Evolutionary conservation across 1,140 invertebrate species (phyloP).

Genomic region (Ridgeia piscesae): DNA sequence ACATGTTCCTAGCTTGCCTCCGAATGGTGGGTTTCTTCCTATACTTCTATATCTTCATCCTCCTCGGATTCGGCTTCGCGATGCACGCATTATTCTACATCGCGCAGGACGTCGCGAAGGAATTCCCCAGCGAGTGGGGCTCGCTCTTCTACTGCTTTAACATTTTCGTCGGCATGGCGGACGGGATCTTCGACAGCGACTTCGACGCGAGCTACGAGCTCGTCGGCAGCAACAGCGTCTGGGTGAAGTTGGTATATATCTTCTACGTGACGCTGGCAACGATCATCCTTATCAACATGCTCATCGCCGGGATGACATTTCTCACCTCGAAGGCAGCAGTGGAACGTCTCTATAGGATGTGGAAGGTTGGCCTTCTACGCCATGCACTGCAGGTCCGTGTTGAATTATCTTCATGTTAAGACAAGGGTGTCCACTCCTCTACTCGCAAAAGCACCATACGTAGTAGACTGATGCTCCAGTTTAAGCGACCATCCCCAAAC

Average conservation of each 20-base stretch:
- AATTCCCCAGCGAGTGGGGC: slow-evolving; percentile 8
- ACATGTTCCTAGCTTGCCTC: too few relatives aligned
- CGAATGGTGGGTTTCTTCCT: slow-evolving; percentile 30
- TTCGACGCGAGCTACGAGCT: slow-evolving; percentile 24
- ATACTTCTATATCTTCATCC: slow-evolving; percentile 28
- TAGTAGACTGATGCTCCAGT: too few relatives aligned
- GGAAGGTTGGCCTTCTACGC: slow-evolving; percentile 27
- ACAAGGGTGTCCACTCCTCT: too few relatives aligned
- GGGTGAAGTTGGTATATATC: slow-evolving; percentile 25
- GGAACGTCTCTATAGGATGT: slow-evolving; percentile 18
- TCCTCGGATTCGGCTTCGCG: slow-evolving; percentile 29
- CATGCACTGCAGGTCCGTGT: slow-evolving; percentile 20
- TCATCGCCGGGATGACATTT: slow-evolving; percentile 33
- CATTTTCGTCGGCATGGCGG: slow-evolving; percentile 29
- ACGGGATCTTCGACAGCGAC: slow-evolving; percentile 22
- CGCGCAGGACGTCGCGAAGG: slow-evolving; percentile 10
- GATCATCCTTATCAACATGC: slow-evolving; percentile 31
- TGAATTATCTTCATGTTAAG: too few relatives aligned
- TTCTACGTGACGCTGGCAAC: slow-evolving; percentile 28
- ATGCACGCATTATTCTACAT: slow-evolving; percentile 29
- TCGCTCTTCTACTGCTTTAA: slow-evolving; percentile 31
- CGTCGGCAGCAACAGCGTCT: slow-evolving; percentile 17
- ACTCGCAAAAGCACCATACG: too few relatives aligned
- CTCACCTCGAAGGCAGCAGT: slow-evolving; percentile 29
- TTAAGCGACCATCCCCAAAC: too few relatives aligned